Conservation (phyloP, 2,888 invertebrate genomes). For the Ichneumoninae sp. region DNA sequence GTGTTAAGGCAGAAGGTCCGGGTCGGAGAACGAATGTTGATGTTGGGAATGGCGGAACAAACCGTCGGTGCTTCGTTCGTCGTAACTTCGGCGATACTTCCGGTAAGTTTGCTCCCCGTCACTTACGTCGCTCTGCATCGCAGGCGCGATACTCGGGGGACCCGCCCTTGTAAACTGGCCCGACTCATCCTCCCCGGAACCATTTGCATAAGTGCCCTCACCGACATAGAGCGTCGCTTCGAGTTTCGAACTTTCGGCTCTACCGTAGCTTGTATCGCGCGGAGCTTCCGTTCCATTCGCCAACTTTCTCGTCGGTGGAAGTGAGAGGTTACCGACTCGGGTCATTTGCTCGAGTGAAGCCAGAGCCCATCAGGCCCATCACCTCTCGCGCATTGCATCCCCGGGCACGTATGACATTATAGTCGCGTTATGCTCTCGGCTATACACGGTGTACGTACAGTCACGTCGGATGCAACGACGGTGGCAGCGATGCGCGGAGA, state of each 20-base stretch:
- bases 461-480: constrained; percentile 5
- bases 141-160: neutral
- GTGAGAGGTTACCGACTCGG: constrained; percentile 20
- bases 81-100: constrained; percentile 60
- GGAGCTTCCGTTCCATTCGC: neutral
- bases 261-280: neutral
- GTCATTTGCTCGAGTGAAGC: constrained; percentile 33
- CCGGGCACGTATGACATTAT: constrained; percentile 44
- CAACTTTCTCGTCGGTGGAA: constrained; percentile 20
- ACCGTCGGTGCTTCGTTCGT: constrained; percentile 3
- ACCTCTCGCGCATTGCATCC: constrained; percentile 1
- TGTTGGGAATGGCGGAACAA: neutral
- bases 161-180: constrained; percentile 41
- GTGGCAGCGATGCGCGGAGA: neutral
- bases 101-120: constrained; percentile 55
- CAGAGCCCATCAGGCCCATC: constrained; percentile 4
- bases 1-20: neutral
- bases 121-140: constrained; percentile 40
- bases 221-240: constrained; percentile 36
- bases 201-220: constrained; percentile 62
- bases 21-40: neutral
- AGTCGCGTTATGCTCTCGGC: constrained; percentile 41
- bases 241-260: constrained; percentile 54
- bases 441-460: neutral
- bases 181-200: constrained; percentile 18